Base-by-base conservation (phyloP, 1,140 invertebrate genomes). In the Drosophila athabasca region DNA sequence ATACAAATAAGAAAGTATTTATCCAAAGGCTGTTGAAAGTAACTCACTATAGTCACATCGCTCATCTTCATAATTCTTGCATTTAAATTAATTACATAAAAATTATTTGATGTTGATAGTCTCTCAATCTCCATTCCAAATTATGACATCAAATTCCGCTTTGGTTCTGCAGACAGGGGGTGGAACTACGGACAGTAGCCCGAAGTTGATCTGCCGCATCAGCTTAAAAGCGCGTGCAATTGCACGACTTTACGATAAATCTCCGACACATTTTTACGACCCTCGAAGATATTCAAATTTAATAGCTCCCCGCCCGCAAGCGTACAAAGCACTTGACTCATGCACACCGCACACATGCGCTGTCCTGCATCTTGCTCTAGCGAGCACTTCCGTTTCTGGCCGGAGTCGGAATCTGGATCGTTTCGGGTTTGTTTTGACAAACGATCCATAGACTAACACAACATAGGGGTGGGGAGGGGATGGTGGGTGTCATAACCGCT, bases 311-410 rank as follows among this genome's bases (percentile, higher is more conserved):
- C 46, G 7, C 6, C 19, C 19, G 7, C 15, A 26, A 51, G 39
- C n/a, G 45, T 50, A 85, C 82, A 85, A 85, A 82, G 82, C 82
- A 88, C 82, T 85, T 85, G 83, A 85, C 83, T 85, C 78, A 85
- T 83, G 43, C 52, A n/a, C 24, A 51, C 35, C 51, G 29, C 54
- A 41, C 65, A 62, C 70, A 69, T 75, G 57, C 49, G 52, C 43
- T 57, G 3, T 59, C 46, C 31, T 29, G 29, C 29, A 29, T 29
- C 6, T 8, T 29, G 29, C 59, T 50, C 24, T 61, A 41, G 64
- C 60, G 68, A 41, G 50, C 57, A 85, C 82, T 85, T 85, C 82
- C 82, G 82, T 55, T 75, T 55, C 54, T 51, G 61, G 31, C 55
- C 67, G 67, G 67, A 71, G 55, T 39, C 55, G 67, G 67, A 51